Percentiles rank a stretch among this genome's conserved stretches.
Conservation (phyloP, 2,888 invertebrate species). For the Plebejus argus region DNA sequence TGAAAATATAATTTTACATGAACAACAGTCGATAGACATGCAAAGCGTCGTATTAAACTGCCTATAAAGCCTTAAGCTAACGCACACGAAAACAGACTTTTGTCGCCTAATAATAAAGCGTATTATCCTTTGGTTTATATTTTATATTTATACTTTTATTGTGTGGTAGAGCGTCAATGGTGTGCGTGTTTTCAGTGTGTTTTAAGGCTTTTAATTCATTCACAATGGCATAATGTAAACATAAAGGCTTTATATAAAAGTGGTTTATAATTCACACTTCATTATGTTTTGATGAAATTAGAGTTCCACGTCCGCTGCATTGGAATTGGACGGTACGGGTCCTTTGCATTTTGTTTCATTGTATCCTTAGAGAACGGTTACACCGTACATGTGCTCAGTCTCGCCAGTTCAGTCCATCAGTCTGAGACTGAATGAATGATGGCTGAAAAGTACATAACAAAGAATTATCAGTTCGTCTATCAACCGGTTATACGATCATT, state of each 20-base stretch:
- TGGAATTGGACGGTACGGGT: not conserved
- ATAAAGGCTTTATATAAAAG: slow-evolving; percentile 62
- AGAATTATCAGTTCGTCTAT: too few relatives aligned
- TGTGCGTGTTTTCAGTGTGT: slow-evolving; percentile 73
- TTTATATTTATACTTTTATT: slow-evolving; percentile 35
- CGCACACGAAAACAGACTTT: slow-evolving; percentile 31
- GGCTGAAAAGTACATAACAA: too few relatives aligned
- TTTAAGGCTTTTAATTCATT: slow-evolving; percentile 68
- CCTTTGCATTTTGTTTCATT: too few relatives aligned
- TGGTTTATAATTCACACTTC: slow-evolving; percentile 43
- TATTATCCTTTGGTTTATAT: slow-evolving; percentile 26
- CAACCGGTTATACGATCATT: too few relatives aligned
- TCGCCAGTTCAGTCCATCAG: too few relatives aligned
- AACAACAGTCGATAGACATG: slow-evolving; percentile 44
- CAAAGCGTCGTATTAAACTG: slow-evolving; percentile 41
- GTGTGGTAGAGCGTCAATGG: slow-evolving; percentile 54
- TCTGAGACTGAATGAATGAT: too few relatives aligned
- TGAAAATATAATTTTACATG: slow-evolving; percentile 46
- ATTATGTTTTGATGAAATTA: slow-evolving; percentile 33
- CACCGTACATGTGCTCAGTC: too few relatives aligned
- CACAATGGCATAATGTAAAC: slow-evolving; percentile 67
- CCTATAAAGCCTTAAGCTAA: slow-evolving; percentile 40
- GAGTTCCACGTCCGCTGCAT: not conserved
- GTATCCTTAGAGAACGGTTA: too few relatives aligned
- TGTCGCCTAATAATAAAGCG: slow-evolving; percentile 34